These are phyloP conservation scores for Bombus waltoni DNA, from an alignment of 1,140 invertebrate genomes.

Conservation along the genomic window DNA sequence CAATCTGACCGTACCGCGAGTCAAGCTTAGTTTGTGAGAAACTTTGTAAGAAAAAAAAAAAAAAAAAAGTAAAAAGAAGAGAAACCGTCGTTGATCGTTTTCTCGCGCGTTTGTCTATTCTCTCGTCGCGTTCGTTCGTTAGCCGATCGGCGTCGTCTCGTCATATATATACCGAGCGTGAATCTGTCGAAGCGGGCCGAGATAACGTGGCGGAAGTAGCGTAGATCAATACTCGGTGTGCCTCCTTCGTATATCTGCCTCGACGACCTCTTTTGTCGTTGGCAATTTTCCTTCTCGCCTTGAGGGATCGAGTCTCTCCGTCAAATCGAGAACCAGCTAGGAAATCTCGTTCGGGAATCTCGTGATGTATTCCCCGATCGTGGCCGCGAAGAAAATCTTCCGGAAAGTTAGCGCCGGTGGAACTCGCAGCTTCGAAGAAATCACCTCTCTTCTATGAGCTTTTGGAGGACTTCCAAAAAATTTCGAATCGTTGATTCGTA, in stretches of 20 bases:
- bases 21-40: no score
- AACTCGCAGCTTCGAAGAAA: background rate
- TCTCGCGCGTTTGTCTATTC: background rate
- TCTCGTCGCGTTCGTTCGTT: background rate
- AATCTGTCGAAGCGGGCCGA: background rate
- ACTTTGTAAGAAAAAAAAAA: background rate
- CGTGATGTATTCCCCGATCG: background rate
- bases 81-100: background rate
- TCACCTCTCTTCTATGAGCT: background rate
- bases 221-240: slow-evolving; percentile 58
- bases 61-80: background rate
- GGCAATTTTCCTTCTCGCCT: slow-evolving; percentile 21
- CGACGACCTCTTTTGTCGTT: slow-evolving; percentile 17
- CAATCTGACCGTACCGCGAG: no score
- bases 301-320: slow-evolving; percentile 10
- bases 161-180: background rate
- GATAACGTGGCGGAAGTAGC: slow-evolving; percentile 30
- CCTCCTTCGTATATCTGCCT: background rate
- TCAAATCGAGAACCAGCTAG: background rate
- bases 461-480: slow-evolving; percentile 7
- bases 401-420: background rate
- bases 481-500: background rate
- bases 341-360: background rate
- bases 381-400: background rate
- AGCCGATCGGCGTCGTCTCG: background rate